Evolutionary conservation across 2,797 vertebrate genomes (phyloP).

Genomic region (Avahi laniger): DNA sequence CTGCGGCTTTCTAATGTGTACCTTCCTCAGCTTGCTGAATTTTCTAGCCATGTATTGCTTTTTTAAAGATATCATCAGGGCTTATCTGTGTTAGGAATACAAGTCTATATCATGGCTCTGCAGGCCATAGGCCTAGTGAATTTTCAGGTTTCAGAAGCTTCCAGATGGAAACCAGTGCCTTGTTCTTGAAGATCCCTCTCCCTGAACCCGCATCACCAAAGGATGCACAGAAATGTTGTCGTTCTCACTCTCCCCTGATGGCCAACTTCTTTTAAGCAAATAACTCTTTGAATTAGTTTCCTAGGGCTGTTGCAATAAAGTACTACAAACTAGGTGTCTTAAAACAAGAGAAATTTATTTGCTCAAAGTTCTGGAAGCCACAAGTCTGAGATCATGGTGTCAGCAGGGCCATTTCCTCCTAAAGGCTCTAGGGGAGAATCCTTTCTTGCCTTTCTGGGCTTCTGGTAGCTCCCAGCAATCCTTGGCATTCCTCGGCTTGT

Average conservation of each 20-base stretch:
- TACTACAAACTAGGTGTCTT: not conserved
- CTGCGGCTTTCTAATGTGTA: not conserved
- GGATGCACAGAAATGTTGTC: not conserved
- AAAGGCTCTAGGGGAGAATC: not conserved
- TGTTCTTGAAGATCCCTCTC: not conserved
- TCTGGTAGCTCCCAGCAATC: not conserved
- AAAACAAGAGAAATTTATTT: not conserved
- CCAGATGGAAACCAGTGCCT: not conserved
- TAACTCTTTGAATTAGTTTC: not conserved
- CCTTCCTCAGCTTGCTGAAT: not conserved
- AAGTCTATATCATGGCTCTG: not conserved
- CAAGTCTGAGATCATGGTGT: not conserved
- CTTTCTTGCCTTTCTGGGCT: not conserved
- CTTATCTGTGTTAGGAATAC: not conserved
- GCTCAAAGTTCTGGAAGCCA: not conserved
- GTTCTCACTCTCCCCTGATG: not conserved
- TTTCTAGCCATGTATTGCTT: not conserved
- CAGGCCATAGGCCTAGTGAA: not conserved
- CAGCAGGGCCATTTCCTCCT: too few species aligned
- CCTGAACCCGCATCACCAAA: not conserved
- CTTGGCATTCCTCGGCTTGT: not conserved
- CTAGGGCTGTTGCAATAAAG: not conserved
- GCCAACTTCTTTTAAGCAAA: not conserved
- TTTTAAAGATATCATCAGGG: not conserved
- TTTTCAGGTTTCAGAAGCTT: not conserved